Percentiles rank a stretch among this genome's conserved stretches.
These are phyloP conservation scores for Aradus depressus DNA, from an alignment of 2,888 invertebrate species.

Conservation along the genomic window DNA sequence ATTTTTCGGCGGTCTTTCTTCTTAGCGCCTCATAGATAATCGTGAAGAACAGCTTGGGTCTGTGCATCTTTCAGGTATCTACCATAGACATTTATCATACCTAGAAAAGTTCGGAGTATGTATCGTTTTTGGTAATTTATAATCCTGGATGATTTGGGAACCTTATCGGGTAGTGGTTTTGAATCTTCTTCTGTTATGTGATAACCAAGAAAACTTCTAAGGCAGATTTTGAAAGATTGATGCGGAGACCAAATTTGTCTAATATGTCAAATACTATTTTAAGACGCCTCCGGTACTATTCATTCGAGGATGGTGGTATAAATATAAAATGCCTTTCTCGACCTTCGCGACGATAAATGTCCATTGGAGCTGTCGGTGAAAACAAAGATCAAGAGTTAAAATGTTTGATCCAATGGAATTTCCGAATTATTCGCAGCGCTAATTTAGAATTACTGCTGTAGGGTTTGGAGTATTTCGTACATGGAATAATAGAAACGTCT, in stretches of 20 bases:
- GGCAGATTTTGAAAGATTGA: constrained; percentile 29
- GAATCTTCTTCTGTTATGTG: constrained; percentile 18
- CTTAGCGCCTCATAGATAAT: constrained; percentile 15
- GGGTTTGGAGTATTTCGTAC: not conserved
- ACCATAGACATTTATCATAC: constrained; percentile 36
- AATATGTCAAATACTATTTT: constrained; percentile 24
- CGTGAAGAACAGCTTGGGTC: constrained; percentile 24
- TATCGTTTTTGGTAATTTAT: constrained; percentile 27
- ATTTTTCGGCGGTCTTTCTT: constrained; percentile 26
- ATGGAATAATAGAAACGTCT: constrained; percentile 21
- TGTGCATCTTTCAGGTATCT: constrained; percentile 34
- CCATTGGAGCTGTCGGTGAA: constrained; percentile 24
- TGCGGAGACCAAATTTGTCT: constrained; percentile 25
- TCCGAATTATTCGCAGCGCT: constrained; percentile 29
- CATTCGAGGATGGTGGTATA: constrained; percentile 26
- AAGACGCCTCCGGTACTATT: constrained; percentile 27
- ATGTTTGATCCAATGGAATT: constrained; percentile 21
- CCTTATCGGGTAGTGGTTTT: constrained; percentile 13
- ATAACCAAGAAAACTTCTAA: constrained; percentile 22
- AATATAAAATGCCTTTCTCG: constrained; percentile 27
- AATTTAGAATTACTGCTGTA: constrained; percentile 19
- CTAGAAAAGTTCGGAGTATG: constrained; percentile 33
- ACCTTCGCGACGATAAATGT: constrained; percentile 8
- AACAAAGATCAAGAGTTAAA: constrained; percentile 21
- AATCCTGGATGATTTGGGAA: constrained; percentile 16